A percentile compares a stretch with the other conserved stretches of the same genome.
Conservation (phyloP, 53 echinoderm and acorn worm genomes). For the Glandiceps talaboti region DNA sequence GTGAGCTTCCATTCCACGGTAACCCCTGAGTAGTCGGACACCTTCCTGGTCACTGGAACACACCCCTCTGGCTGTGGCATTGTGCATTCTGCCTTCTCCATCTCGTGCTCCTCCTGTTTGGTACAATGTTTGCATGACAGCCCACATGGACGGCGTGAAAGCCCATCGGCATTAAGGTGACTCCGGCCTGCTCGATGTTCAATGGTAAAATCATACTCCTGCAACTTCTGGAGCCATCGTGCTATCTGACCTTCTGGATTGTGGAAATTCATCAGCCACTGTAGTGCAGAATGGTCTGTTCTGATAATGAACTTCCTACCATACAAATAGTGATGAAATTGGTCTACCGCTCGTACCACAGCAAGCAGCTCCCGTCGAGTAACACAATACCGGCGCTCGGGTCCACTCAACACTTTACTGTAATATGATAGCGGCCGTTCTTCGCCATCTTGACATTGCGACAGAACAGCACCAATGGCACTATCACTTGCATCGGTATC, state of each 20-base stretch:
- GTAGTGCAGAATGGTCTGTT: not conserved
- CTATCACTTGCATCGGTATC: not conserved
- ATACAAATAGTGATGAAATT: not conserved
- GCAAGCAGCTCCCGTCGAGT: not conserved
- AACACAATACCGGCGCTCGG: not conserved
- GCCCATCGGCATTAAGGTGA: not conserved
- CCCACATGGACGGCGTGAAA: not conserved
- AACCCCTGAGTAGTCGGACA: no score
- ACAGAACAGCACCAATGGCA: not conserved
- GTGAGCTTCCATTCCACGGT: not conserved
- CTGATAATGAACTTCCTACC: not conserved
- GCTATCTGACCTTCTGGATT: not conserved
- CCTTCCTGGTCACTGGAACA: no score
- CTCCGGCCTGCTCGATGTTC: not conserved
- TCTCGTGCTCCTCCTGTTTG: not conserved
- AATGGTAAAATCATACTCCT: not conserved
- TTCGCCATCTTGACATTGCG: not conserved
- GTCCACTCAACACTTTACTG: not conserved
- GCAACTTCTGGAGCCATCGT: not conserved
- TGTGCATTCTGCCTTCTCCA: not conserved
- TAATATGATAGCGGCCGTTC: not conserved
- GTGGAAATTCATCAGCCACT: not conserved
- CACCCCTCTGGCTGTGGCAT: not conserved
- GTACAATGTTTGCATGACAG: not conserved
- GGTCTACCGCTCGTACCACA: not conserved